A percentile compares a stretch with the other conserved stretches of the same genome.
Evolutionary conservation across 2,113 vertebrate species (phyloP).

Genomic region (Neolamprologus caudopunctatus): DNA sequence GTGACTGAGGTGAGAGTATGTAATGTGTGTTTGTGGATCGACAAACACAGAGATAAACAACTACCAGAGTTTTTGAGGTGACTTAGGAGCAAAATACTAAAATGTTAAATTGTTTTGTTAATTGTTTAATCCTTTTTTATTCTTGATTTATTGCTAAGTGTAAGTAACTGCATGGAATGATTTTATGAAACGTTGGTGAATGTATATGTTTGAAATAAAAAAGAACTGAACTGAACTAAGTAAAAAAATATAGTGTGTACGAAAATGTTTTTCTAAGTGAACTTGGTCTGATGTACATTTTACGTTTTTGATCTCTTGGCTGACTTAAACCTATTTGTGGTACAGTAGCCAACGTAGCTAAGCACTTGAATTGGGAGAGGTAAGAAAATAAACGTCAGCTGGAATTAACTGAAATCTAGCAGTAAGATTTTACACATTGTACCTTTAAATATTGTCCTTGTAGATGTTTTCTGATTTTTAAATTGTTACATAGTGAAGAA

Average conservation of each 20-base stretch:
- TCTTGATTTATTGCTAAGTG: background rate
- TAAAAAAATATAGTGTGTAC: background rate
- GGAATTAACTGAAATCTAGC: background rate
- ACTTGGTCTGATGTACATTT: background rate
- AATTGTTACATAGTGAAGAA: background rate
- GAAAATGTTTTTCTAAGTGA: fast-evolving
- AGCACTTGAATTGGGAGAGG: no score
- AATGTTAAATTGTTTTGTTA: background rate
- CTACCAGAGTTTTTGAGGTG: background rate
- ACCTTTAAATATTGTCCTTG: background rate
- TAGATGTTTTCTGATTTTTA: background rate
- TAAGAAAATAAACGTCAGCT: background rate
- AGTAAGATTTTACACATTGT: background rate
- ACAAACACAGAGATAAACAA: background rate
- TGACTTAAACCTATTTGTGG: background rate
- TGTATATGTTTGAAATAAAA: no score
- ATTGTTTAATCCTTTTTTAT: background rate
- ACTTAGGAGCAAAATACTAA: background rate
- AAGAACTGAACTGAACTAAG: background rate
- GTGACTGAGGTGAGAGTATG: fast-evolving
- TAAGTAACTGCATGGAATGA: background rate
- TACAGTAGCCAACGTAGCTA: background rate
- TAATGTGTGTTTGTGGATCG: background rate
- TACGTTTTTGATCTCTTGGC: background rate
- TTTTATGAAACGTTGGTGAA: no score